A percentile compares a stretch with the other conserved stretches of the same genome.
These are phyloP conservation scores for Thymelicus lineola DNA, from an alignment of 2,888 invertebrate species.

Conservation along the genomic window DNA sequence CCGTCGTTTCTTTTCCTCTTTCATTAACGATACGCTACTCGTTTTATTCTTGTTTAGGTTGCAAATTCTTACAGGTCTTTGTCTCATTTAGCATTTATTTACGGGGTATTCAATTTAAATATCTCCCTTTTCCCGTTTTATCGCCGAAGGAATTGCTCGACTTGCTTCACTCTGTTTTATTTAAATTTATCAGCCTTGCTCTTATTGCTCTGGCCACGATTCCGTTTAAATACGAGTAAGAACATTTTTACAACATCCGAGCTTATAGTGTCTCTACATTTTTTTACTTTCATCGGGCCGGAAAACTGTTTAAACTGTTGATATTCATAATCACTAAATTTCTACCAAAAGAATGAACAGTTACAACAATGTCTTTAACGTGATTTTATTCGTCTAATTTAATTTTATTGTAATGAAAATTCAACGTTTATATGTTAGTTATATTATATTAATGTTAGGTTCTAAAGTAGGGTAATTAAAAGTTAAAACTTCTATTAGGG, in stretches of 20 bases:
- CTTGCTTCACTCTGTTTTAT: conserved; percentile 71
- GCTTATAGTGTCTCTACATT: conserved; percentile 18
- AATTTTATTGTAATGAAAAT: not conserved
- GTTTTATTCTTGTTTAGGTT: conserved; percentile 78
- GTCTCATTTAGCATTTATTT: conserved; percentile 83
- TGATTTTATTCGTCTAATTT: not conserved
- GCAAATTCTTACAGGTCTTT: conserved; percentile 77
- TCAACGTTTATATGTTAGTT: not conserved
- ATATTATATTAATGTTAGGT: conserved; percentile 3
- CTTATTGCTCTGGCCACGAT: conserved; percentile 61
- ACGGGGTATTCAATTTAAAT: conserved; percentile 82
- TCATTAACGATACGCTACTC: conserved; percentile 78
- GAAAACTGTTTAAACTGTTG: no score
- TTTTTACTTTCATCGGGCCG: not conserved
- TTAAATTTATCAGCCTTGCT: conserved; percentile 72
- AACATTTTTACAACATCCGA: conserved; percentile 27
- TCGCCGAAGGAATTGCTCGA: conserved; percentile 71
- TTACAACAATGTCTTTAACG: no score
- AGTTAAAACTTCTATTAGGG: conserved; percentile 77
- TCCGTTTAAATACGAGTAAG: conserved; percentile 44
- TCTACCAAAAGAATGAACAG: no score
- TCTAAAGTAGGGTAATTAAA: conserved; percentile 69
- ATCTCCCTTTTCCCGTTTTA: conserved; percentile 77
- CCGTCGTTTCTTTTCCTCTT: conserved; percentile 56
- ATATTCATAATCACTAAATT: no score